phyloP scores from a whole-genome alignment of 2,113 vertebrate genomes.

The Athene cunicularia region DNA sequence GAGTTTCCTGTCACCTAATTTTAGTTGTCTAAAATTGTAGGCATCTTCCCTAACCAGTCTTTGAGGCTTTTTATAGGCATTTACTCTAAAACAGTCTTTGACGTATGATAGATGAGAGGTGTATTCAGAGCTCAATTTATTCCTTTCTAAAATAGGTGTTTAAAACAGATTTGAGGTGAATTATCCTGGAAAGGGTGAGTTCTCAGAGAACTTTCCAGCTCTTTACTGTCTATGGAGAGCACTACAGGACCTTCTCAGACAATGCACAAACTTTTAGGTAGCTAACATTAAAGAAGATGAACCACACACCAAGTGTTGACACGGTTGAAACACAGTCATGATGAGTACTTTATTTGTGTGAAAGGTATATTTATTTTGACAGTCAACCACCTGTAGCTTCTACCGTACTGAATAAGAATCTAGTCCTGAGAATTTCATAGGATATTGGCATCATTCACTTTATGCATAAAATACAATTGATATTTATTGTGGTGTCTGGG shows the following conservation, averaged over 20 bases:
- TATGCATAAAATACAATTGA: background rate
- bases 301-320: background rate
- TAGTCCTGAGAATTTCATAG: background rate
- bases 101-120: background rate
- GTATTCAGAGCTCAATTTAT: background rate
- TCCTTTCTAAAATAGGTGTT: background rate
- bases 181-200: background rate
- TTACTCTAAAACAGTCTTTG: background rate
- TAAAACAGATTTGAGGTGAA: background rate
- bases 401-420: background rate
- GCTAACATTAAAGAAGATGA: background rate
- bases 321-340: background rate
- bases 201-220: background rate
- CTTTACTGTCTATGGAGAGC: background rate
- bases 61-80: background rate
- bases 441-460: background rate
- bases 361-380: background rate
- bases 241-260: background rate
- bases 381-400: background rate
- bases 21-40: background rate
- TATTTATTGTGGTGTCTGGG: background rate
- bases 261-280: background rate
- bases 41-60: background rate
- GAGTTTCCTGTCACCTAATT: background rate
- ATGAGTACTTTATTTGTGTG: background rate